Conservation (phyloP, 2,113 vertebrate genomes). For the Mastomys coucha region DNA sequence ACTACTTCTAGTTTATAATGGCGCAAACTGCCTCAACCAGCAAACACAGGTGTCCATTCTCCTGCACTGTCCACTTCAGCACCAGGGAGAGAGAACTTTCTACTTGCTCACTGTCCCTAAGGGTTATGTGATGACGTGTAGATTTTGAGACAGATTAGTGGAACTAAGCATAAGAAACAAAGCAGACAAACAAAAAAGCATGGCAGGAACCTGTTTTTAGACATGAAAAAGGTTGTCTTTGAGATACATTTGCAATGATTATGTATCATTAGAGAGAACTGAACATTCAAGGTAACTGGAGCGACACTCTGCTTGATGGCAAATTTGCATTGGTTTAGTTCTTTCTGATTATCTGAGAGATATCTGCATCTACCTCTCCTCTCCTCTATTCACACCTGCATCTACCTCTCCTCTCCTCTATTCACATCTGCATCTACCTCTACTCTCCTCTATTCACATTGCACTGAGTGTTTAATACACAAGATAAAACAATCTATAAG, state of each 20-base stretch:
- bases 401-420: neutral
- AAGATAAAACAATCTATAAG: neutral
- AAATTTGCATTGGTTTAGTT: neutral
- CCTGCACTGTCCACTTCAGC: no score
- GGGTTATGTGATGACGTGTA: neutral
- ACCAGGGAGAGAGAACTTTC: neutral
- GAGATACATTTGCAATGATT: neutral
- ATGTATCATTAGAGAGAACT: neutral
- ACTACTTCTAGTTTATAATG: neutral
- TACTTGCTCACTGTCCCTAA: neutral
- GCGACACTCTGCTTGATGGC: neutral
- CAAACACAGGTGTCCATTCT: neutral
- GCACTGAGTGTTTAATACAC: neutral
- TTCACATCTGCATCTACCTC: neutral
- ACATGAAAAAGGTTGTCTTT: neutral
- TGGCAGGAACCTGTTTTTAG: neutral
- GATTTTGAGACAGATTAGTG: neutral
- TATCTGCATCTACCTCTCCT: neutral
- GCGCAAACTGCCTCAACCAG: neutral
- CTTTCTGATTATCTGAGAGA: neutral
- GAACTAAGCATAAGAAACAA: neutral
- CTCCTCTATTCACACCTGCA: neutral
- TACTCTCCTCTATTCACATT: neutral
- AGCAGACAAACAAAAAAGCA: no score
- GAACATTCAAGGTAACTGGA: neutral